Evolutionary conservation across 2,888 invertebrate genomes (phyloP).

Genomic region (Troides oblongomaculatus): DNA sequence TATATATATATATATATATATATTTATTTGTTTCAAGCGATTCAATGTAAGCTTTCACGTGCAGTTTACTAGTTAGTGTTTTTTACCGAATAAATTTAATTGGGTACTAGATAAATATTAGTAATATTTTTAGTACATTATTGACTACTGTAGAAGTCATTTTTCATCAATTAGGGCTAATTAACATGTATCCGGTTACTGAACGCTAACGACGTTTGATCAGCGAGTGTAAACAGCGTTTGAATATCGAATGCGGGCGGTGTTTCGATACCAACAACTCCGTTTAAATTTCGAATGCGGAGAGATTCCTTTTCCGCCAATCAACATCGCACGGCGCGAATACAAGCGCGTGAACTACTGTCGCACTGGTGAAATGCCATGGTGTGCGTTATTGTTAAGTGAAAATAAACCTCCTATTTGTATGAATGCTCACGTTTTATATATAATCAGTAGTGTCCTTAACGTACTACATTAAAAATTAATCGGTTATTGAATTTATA

Average conservation of each 20-base stretch:
- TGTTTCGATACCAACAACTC: too few relatives aligned
- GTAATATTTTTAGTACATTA: constrained; percentile 42
- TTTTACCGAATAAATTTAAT: constrained; percentile 49
- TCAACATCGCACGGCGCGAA: too few relatives aligned
- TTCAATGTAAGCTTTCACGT: constrained; percentile 25
- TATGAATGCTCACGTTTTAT: constrained; percentile 77
- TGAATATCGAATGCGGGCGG: too few relatives aligned
- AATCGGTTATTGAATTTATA: constrained; percentile 76
- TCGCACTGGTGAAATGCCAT: constrained; percentile 41
- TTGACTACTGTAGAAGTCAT: constrained; percentile 35
- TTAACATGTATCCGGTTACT: constrained; percentile 13
- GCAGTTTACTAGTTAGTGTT: constrained; percentile 41
- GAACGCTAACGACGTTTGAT: constrained; percentile 7
- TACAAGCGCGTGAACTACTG: constrained; percentile 6
- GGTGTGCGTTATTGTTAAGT: constrained; percentile 45
- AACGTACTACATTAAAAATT: constrained; percentile 45
- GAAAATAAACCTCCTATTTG: constrained; percentile 60
- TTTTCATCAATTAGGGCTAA: constrained; percentile 21
- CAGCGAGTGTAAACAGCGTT: too few relatives aligned
- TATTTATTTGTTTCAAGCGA: constrained; percentile 7
- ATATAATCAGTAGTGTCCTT: constrained; percentile 68
- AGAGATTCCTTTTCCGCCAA: constrained; percentile 2
- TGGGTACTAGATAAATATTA: constrained; percentile 52
- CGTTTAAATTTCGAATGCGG: constrained; percentile 31
- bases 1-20: neutral